Evolutionary conservation across 2,888 invertebrate genomes (phyloP).

Genomic region (Eulithis testata): DNA sequence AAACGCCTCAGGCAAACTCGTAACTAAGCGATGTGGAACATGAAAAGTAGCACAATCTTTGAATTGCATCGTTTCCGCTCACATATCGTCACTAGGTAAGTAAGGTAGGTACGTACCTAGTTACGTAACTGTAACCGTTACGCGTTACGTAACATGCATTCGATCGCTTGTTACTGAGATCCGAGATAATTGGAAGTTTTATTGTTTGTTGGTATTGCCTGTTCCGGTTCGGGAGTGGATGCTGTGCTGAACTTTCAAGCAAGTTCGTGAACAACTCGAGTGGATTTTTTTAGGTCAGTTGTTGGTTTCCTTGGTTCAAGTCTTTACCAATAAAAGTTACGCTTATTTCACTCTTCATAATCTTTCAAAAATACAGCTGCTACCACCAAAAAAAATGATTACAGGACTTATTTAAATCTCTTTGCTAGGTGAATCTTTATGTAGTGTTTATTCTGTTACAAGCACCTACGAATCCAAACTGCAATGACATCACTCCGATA

Average conservation of each 20-base stretch:
- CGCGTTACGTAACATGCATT: conserved; percentile 29
- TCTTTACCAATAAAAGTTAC: too few relatives aligned
- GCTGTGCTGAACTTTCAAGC: conserved; percentile 13
- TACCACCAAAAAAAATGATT: too few relatives aligned
- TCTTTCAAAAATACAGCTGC: too few relatives aligned
- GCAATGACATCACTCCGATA: too few relatives aligned
- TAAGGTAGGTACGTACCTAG: conserved; percentile 6
- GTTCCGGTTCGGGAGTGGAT: conserved; percentile 24
- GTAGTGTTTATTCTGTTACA: too few relatives aligned
- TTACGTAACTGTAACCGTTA: conserved; percentile 32
- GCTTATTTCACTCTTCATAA: too few relatives aligned
- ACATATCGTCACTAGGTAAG: conserved; percentile 31
- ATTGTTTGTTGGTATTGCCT: conserved; percentile 28
- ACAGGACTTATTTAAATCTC: too few relatives aligned
- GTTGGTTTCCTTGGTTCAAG: too few relatives aligned
- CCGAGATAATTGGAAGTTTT: conserved; percentile 32
- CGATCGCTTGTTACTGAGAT: conserved; percentile 33
- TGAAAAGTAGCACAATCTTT: conserved; percentile 3
- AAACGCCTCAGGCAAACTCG: too few relatives aligned
- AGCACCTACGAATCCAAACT: too few relatives aligned
- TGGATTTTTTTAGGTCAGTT: neutral
- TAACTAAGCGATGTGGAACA: too few relatives aligned
- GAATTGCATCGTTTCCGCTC: conserved; percentile 35
- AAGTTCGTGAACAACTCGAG: neutral
- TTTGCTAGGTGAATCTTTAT: too few relatives aligned